Percentiles rank a stretch among this genome's conserved stretches.
Conservation (phyloP, 2,113 vertebrate genomes). For the Larimichthys crocea region DNA sequence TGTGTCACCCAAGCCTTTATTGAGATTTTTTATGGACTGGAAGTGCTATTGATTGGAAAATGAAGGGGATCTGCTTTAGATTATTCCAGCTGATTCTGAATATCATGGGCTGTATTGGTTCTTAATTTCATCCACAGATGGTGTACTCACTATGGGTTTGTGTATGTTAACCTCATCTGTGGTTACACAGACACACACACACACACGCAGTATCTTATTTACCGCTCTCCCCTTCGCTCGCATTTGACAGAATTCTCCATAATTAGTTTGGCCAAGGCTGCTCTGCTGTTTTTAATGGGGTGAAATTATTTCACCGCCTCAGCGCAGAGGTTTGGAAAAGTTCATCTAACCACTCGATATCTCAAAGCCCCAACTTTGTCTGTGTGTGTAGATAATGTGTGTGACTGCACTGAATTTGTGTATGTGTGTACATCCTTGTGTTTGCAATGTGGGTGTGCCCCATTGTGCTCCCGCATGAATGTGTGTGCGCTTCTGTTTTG, state of each 20-base stretch:
- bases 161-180: conserved; percentile 36
- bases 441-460: conserved; percentile 4
- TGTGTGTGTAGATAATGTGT: conserved; percentile 27
- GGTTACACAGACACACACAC: conserved; percentile 26
- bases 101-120: conserved; percentile 32
- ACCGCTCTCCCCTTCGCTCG: conserved; percentile 30
- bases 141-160: conserved; percentile 1
- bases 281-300: conserved; percentile 68
- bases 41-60: conserved; percentile 55
- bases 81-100: conserved; percentile 43
- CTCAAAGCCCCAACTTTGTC: conserved; percentile 40
- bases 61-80: conserved; percentile 54
- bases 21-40: conserved; percentile 24
- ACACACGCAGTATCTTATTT: conserved; percentile 49
- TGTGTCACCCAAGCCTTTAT: conserved; percentile 5
- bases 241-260: conserved; percentile 64
- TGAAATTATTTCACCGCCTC: conserved; percentile 73
- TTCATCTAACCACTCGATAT: conserved; percentile 65
- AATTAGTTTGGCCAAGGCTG: conserved; percentile 72
- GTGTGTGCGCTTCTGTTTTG: conserved; percentile 37
- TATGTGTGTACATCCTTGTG: conserved; percentile 17
- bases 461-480: conserved; percentile 19
- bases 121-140: conserved; percentile 56
- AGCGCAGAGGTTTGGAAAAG: conserved; percentile 63
- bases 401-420: background rate